Percentiles rank a stretch among this genome's conserved stretches.
Evolutionary conservation across 2,797 vertebrate genomes (phyloP).

Genomic region (Rhincodon typus): DNA sequence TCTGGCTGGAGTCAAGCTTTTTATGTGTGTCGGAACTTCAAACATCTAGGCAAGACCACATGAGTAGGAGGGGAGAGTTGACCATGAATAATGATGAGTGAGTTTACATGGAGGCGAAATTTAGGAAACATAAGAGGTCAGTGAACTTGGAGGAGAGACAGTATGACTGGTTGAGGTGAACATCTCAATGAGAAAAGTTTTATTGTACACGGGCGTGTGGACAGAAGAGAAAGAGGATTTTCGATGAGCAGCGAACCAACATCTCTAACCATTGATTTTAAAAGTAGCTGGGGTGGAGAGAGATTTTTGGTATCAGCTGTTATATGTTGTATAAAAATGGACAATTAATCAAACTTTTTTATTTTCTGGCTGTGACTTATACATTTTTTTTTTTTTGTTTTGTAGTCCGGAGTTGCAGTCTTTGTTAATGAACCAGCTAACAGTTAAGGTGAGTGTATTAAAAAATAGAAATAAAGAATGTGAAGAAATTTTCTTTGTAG

Average conservation of each 20-base stretch:
- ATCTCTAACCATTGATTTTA: neutral
- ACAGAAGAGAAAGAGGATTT: no score
- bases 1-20: no score
- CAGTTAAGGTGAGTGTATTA: constrained; percentile 76
- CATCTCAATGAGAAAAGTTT: no score
- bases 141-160: no score
- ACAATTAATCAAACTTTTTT: neutral
- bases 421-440: constrained; percentile 91
- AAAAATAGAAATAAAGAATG: neutral
- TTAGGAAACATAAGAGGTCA: no score
- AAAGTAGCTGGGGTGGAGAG: neutral
- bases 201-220: no score
- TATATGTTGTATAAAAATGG: neutral
- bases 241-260: neutral
- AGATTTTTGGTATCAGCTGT: neutral
- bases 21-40: no score
- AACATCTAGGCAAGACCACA: no score
- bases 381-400: neutral
- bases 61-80: no score
- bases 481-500: neutral
- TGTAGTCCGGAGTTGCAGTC: constrained; percentile 85
- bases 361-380: neutral
- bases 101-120: no score
- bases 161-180: no score
- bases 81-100: no score